Base-by-base conservation (phyloP, 1,140 invertebrate species). In the Aphelinus certus region DNA sequence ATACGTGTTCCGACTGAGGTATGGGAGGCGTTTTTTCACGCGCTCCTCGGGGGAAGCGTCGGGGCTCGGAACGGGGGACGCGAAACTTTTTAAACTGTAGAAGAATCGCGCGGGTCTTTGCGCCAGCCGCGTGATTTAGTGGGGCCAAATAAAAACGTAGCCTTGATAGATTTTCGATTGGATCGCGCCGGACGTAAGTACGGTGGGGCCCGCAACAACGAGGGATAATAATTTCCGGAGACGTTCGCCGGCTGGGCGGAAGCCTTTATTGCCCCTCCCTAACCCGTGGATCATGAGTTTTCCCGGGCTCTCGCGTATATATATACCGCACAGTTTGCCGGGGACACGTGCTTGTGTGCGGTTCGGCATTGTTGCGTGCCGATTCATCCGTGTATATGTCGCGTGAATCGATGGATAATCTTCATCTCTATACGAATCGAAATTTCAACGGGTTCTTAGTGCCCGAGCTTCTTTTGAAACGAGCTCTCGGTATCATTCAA, bases 121-220 rank as follows among this genome's bases (percentile, higher is more conserved):
- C 3, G 53, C 26, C 26, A 26, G 26, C 26, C 10, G 45, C 43
- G 61, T 64, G 60, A 63, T 69, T 75, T 57, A 75, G 51, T 57
- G 43, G 46, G 45, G 45, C 9, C 26, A 26, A 69, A 64, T 64
- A 64, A 26, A 63, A 70, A 70, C 2, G 45, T 69, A 26, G 53
- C 53, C 57, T 69, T 75, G 70, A 75, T 75, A 42, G 66, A 48
- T 75, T 64, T 64, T 64, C 72, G 26, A 74, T 63, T 63, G 57
- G 58, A 68, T 68, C 43, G 1, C 7, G 57, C 43, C n/a, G 47
- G 43, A 64, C 6, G 51, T 26, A 26, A 26, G 26, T 26, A 26
- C 26, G 26, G 26, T 26, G 26, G 26, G 26, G 26, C 26, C 26
- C 26, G 26, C 26, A 26, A 26, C 3, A 7, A 5, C 1, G 55